These are phyloP conservation scores for Oreochromis niloticus DNA, from an alignment of 2,113 vertebrate species.

Conservation along the genomic window DNA sequence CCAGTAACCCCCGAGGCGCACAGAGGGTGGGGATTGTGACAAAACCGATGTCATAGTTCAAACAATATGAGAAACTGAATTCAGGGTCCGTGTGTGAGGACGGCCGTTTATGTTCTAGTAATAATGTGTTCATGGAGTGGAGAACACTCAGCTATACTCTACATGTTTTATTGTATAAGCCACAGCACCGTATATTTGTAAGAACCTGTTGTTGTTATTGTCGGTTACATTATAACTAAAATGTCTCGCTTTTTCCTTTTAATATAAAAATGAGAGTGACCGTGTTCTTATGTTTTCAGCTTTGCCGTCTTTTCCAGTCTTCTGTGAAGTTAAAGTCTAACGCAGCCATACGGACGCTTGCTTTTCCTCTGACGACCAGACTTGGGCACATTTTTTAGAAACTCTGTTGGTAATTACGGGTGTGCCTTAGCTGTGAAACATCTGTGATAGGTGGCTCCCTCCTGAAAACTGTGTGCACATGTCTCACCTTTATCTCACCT, in stretches of 20 bases:
- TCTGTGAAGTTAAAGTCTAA: background rate
- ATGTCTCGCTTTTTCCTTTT: rapidly evolving
- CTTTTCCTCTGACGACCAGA: background rate
- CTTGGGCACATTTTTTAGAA: background rate
- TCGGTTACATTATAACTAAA: background rate
- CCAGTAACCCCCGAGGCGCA: background rate
- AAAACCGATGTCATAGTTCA: background rate
- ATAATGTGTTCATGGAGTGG: background rate
- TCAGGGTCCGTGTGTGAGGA: background rate
- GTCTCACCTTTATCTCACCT: background rate
- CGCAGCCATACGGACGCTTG: rapidly evolving
- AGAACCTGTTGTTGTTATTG: background rate
- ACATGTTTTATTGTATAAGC: rapidly evolving
- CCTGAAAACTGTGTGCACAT: rapidly evolving
- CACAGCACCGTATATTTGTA: rapidly evolving
- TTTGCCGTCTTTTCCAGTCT: background rate
- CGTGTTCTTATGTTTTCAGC: rapidly evolving
- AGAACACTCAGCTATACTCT: rapidly evolving
- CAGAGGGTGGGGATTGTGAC: background rate
- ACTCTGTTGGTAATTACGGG: background rate
- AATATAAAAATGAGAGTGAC: background rate
- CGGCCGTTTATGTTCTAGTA: background rate
- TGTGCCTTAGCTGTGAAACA: background rate
- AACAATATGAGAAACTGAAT: background rate
- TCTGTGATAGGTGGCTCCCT: background rate